Percentiles rank a stretch among this genome's conserved stretches.
Conservation (phyloP, 2,113 vertebrate genomes). For the Ceuthmochares aereus region DNA sequence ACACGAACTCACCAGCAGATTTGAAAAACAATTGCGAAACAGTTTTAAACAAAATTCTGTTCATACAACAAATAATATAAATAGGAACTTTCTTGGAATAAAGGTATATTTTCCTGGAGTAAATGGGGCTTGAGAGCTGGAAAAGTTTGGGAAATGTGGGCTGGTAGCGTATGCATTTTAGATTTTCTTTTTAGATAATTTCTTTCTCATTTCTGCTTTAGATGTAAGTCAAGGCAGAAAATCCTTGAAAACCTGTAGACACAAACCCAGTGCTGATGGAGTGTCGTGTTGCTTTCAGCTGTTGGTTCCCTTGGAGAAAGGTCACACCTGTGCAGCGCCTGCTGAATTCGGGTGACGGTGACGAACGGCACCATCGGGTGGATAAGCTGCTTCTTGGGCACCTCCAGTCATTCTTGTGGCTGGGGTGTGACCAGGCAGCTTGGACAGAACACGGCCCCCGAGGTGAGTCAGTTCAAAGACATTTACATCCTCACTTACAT, state of each 20-base stretch:
- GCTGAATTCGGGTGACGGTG: not conserved
- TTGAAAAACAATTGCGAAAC: not conserved
- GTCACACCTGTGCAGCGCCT: not conserved
- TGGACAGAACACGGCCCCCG: not conserved
- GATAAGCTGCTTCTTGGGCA: not conserved
- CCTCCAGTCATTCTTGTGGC: not conserved
- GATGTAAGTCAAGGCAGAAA: not conserved
- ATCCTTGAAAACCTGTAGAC: not conserved
- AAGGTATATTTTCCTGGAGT: not conserved
- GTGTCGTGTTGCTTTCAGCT: constrained; percentile 37
- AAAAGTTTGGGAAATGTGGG: not conserved
- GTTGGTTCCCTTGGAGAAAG: constrained; percentile 20
- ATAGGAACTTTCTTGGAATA: not conserved
- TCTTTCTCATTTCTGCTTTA: not conserved
- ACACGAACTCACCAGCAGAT: not conserved
- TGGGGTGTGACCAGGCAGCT: not conserved
- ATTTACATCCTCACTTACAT: fast-evolving
- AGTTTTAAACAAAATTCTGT: not conserved
- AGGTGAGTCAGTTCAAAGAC: not conserved
- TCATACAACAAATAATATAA: not conserved
- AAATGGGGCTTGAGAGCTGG: not conserved
- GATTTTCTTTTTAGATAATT: not conserved
- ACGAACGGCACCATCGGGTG: constrained; percentile 6
- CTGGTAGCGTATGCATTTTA: not conserved
- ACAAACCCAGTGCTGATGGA: not conserved